These are phyloP conservation scores for Lampris megalopsis DNA, from an alignment of 2,113 vertebrate genomes.

Conservation along the genomic window DNA sequence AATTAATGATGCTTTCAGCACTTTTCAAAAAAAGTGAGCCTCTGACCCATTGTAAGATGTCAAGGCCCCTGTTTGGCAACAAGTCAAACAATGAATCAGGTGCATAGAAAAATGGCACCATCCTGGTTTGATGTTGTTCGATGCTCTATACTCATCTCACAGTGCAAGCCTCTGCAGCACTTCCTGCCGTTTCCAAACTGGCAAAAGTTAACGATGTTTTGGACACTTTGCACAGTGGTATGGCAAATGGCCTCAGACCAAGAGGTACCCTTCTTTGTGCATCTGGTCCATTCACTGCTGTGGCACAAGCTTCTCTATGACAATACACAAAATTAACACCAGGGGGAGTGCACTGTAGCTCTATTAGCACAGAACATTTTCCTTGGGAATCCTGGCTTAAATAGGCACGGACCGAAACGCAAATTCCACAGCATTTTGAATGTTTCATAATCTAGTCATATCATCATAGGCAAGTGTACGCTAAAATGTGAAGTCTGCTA, in stretches of 20 bases:
- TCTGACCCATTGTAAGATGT: slow-evolving; percentile 25
- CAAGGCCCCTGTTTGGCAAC: slow-evolving; percentile 59
- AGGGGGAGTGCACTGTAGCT: slow-evolving; percentile 41
- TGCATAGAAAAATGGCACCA: slow-evolving; percentile 31
- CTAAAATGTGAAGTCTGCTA: slow-evolving; percentile 1
- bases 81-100: slow-evolving; percentile 44
- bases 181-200: not conserved
- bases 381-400: slow-evolving; percentile 13
- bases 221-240: slow-evolving; percentile 27
- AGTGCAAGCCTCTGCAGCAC: not conserved
- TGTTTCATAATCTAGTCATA: slow-evolving; percentile 29
- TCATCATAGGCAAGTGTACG: slow-evolving; percentile 5
- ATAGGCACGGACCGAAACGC: slow-evolving; percentile 32
- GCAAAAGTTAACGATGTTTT: not conserved
- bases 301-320: slow-evolving; percentile 41
- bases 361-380: slow-evolving; percentile 14
- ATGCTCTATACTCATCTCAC: not conserved
- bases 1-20: slow-evolving; percentile 51
- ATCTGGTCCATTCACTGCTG: slow-evolving; percentile 26
- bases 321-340: slow-evolving; percentile 56
- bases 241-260: slow-evolving; percentile 28
- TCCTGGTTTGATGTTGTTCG: slow-evolving; percentile 3
- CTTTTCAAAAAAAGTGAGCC: slow-evolving; percentile 41
- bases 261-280: slow-evolving; percentile 26
- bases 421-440: slow-evolving; percentile 18